Conservation (phyloP, 2,888 invertebrate species). For the Eucriotettix oculatus region DNA sequence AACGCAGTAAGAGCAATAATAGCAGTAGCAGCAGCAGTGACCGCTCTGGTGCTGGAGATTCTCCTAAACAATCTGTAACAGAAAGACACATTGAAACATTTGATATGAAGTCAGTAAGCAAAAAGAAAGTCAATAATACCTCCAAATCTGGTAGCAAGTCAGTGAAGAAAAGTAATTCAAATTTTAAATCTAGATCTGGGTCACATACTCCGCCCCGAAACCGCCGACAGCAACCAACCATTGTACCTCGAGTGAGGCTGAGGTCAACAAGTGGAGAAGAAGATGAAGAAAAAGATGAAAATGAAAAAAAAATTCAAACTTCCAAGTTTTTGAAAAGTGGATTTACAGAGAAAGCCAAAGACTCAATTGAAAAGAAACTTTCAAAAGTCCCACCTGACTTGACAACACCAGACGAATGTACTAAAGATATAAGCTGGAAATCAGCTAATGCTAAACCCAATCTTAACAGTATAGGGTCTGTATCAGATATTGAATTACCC, state of each 20-base stretch:
- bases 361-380: slow-evolving; percentile 40
- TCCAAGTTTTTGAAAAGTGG: slow-evolving; percentile 47
- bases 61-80: slow-evolving; percentile 48
- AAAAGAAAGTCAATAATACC: slow-evolving; percentile 29
- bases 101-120: slow-evolving; percentile 31
- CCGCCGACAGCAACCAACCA: slow-evolving; percentile 28
- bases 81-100: slow-evolving; percentile 50
- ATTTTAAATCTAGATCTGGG: slow-evolving; percentile 14
- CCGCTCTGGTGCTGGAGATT: slow-evolving; percentile 42
- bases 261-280: slow-evolving; percentile 24
- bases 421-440: neutral
- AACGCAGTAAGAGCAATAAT: neutral
- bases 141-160: slow-evolving; percentile 19
- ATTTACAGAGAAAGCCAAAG: slow-evolving; percentile 54
- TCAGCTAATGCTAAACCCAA: neutral
- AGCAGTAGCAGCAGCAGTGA: slow-evolving; percentile 1
- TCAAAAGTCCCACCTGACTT: slow-evolving; percentile 9
- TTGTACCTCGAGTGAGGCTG: slow-evolving; percentile 26
- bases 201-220: slow-evolving; percentile 27
- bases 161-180: slow-evolving; percentile 18
- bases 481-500: slow-evolving; percentile 11
- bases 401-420: slow-evolving; percentile 1
- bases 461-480: neutral
- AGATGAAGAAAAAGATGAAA: slow-evolving; percentile 38
- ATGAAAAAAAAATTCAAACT: slow-evolving; percentile 51